Conservation (phyloP, 2,797 vertebrate species). For the Falco columbarius region DNA sequence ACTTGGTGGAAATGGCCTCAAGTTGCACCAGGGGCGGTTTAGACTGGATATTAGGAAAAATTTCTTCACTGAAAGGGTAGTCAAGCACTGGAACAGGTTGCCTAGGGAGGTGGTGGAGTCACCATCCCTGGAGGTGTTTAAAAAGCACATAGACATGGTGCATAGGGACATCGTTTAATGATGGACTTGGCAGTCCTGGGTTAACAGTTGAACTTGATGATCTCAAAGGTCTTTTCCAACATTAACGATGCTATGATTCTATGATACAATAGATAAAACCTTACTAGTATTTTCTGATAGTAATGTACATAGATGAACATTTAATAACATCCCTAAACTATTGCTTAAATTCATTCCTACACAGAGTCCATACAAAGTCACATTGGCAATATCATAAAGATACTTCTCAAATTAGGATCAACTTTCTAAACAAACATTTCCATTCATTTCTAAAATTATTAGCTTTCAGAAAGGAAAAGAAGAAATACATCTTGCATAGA, state of each 20-base stretch:
- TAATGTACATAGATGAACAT: not conserved
- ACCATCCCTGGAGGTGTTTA: too few relatives aligned
- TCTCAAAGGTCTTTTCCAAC: too few relatives aligned
- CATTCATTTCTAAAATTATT: slow-evolving; percentile 17
- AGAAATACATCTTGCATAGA: not conserved
- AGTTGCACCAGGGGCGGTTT: too few relatives aligned
- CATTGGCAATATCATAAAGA: not conserved
- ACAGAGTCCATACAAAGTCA: not conserved
- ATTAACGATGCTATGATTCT: too few relatives aligned
- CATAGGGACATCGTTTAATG: too few relatives aligned
- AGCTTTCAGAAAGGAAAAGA: not conserved
- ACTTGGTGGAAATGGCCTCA: not conserved
- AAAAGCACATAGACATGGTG: too few relatives aligned
- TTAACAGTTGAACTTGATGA: too few relatives aligned
- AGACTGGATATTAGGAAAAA: too few relatives aligned
- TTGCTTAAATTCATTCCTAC: not conserved
- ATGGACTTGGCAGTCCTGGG: too few relatives aligned
- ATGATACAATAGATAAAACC: not conserved
- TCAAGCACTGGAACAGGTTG: too few relatives aligned
- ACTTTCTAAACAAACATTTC: not conserved
- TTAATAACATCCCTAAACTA: not conserved
- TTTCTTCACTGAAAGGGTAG: too few relatives aligned
- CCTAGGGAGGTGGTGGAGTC: too few relatives aligned
- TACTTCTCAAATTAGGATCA: not conserved
- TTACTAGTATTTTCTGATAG: not conserved